Evolutionary conservation across 2,797 vertebrate species (phyloP).

Genomic region (Oreonectes daqikongensis): DNA sequence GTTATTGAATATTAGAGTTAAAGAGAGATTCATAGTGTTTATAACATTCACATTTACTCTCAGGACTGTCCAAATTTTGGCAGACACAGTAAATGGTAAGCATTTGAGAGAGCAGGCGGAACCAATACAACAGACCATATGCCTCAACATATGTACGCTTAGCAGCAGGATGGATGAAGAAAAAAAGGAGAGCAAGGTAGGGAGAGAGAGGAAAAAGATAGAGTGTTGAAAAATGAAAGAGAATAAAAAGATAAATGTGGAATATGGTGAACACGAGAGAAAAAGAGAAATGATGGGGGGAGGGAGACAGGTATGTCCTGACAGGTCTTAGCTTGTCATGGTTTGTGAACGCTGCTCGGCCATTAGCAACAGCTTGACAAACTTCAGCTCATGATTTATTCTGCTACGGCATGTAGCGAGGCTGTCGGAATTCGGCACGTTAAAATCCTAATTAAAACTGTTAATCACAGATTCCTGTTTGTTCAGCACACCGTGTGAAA

Average conservation of each 20-base stretch:
- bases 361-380: slow-evolving; percentile 74
- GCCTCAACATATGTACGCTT: slow-evolving; percentile 59
- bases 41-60: background rate
- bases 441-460: slow-evolving; percentile 90
- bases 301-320: slow-evolving; percentile 63
- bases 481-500: slow-evolving; percentile 86
- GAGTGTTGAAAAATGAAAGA: background rate
- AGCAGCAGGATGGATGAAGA: slow-evolving; percentile 63
- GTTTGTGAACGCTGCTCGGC: slow-evolving; percentile 68
- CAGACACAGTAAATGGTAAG: slow-evolving; percentile 45
- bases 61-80: slow-evolving; percentile 38
- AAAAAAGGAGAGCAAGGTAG: slow-evolving; percentile 52
- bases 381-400: slow-evolving; percentile 78
- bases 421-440: slow-evolving; percentile 82
- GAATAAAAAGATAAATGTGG: slow-evolving; percentile 27
- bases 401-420: slow-evolving; percentile 70
- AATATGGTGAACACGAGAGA: slow-evolving; percentile 5
- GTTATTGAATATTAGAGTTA: slow-evolving; percentile 4
- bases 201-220: slow-evolving; percentile 1
- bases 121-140: slow-evolving; percentile 61
- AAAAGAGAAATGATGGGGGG: slow-evolving; percentile 34
- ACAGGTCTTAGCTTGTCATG: slow-evolving; percentile 66
- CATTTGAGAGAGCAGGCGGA: slow-evolving; percentile 48
- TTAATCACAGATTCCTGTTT: slow-evolving; percentile 86
- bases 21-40: slow-evolving; percentile 6